These are phyloP conservation scores for Mesorhabditis belari DNA, from an alignment of 2,888 invertebrate species.

Conservation along the genomic window DNA sequence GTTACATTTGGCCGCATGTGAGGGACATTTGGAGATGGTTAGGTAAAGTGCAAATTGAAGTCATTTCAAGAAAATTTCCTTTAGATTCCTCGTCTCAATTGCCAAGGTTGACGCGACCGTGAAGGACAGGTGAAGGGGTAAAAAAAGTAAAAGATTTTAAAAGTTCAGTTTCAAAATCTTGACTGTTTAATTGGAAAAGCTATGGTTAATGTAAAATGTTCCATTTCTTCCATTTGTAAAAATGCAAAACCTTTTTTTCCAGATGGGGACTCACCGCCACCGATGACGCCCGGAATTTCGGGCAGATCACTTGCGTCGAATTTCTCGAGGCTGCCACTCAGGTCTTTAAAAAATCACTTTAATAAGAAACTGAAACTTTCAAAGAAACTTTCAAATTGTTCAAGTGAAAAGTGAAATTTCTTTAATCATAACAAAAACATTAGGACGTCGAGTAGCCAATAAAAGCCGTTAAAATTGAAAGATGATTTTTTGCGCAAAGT, in stretches of 20 bases:
- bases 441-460: no score
- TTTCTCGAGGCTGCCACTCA: neutral
- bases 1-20: constrained; percentile 38
- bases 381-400: no score
- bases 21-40: constrained; percentile 39
- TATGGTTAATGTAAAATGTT: no score
- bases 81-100: constrained; percentile 27
- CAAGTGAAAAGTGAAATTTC: no score
- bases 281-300: neutral
- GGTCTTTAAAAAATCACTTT: neutral
- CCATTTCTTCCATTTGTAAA: no score
- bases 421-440: no score
- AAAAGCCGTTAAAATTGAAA: no score
- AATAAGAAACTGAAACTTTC: neutral
- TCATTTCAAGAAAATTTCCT: no score
- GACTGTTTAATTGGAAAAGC: no score
- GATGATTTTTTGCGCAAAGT: no score
- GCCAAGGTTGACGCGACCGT: constrained; percentile 37
- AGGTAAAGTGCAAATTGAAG: constrained; percentile 16
- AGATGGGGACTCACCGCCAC: neutral
- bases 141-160: no score
- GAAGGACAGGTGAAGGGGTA: constrained; percentile 20
- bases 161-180: no score
- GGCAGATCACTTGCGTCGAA: neutral
- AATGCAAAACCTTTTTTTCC: neutral